Conservation (phyloP, 2,113 vertebrate genomes). For the Myotis lucifugus region DNA sequence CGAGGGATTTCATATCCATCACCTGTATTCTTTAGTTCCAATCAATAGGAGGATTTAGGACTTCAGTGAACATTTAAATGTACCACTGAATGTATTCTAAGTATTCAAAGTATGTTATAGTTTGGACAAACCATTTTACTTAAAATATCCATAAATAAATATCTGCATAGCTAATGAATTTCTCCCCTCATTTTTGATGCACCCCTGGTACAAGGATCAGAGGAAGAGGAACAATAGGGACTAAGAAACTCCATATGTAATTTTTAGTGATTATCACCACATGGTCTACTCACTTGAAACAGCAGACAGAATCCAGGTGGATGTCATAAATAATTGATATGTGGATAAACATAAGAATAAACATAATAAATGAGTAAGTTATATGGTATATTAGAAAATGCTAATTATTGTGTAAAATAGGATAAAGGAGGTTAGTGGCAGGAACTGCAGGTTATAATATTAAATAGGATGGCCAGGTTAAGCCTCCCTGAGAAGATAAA, state of each 20-base stretch:
- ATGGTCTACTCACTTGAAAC: not conserved
- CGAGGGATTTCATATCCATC: not conserved
- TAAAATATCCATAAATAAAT: not conserved
- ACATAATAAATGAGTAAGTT: not conserved
- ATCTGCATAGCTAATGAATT: not conserved
- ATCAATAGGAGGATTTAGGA: not conserved
- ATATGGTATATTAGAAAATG: not conserved
- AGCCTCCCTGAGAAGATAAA: not conserved
- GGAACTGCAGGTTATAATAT: not conserved
- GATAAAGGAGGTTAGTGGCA: not conserved
- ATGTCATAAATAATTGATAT: not conserved
- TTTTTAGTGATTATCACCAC: not conserved
- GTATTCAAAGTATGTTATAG: not conserved
- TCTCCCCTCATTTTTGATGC: not conserved
- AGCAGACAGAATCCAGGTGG: not conserved
- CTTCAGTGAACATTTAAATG: not conserved
- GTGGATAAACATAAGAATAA: not conserved
- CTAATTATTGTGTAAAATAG: not conserved
- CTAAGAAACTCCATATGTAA: not conserved
- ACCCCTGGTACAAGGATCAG: not conserved
- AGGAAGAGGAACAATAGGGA: not conserved
- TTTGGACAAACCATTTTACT: conserved; percentile 10
- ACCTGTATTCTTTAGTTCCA: not conserved
- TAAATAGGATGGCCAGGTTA: not conserved
- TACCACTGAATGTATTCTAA: not conserved